Conservation (phyloP, 2,113 vertebrate genomes). For the Peromyscus leucopus region DNA sequence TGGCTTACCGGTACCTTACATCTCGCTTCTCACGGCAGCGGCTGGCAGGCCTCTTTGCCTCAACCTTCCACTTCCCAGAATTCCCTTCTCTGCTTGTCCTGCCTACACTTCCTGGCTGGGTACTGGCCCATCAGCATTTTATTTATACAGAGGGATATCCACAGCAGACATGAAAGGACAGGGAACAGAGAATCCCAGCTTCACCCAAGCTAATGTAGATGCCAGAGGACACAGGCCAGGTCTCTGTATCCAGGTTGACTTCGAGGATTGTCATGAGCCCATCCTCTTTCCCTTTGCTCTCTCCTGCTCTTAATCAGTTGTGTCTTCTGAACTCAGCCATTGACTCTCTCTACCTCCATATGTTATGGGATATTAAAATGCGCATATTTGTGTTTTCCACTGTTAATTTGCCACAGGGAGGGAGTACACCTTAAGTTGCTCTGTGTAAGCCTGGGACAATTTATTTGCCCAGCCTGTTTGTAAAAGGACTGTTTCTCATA, state of each 20-base stretch:
- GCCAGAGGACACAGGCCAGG: not conserved
- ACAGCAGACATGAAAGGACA: not conserved
- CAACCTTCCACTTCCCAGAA: too few species aligned
- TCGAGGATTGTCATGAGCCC: not conserved
- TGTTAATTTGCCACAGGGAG: not conserved
- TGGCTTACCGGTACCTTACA: too few species aligned
- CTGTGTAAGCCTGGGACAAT: too few species aligned
- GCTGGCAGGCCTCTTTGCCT: too few species aligned
- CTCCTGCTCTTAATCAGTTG: not conserved
- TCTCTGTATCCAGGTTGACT: not conserved
- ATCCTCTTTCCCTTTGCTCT: not conserved
- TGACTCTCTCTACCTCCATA: not conserved
- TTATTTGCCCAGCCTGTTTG: not conserved
- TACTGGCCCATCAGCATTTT: too few species aligned
- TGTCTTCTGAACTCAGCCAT: not conserved
- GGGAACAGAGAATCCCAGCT: not conserved
- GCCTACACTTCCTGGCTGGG: too few species aligned
- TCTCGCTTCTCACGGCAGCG: too few species aligned
- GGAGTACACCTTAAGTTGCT: not conserved
- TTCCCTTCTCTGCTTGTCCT: too few species aligned
- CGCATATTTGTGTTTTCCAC: not conserved
- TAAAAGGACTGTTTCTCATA: not conserved
- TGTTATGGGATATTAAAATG: not conserved
- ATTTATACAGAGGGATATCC: too few species aligned
- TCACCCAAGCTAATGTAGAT: not conserved